phyloP scores from a whole-genome alignment of 2,888 invertebrate species.

The Chydorus sphaericus region DNA sequence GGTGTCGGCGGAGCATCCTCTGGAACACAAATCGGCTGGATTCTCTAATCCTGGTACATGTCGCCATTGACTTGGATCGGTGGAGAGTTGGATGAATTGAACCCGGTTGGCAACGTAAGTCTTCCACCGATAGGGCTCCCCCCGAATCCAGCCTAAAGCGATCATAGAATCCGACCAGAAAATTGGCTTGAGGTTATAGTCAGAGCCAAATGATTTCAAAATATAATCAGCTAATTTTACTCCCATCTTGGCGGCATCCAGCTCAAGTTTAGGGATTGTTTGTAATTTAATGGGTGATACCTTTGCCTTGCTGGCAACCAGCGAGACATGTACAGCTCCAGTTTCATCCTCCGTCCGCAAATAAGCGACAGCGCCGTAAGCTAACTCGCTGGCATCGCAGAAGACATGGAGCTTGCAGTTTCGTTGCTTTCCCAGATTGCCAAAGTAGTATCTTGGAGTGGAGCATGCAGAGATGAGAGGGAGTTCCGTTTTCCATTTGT shows the following conservation, averaged over 20 bases:
- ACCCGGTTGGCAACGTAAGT: neutral
- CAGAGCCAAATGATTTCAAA: too few relatives aligned
- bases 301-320: neutral
- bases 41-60: neutral
- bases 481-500: neutral
- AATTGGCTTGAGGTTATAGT: too few relatives aligned
- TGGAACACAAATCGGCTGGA: constrained; percentile 1
- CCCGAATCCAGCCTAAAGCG: constrained; percentile 1
- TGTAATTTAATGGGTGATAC: neutral
- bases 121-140: neutral
- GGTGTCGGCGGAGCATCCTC: neutral
- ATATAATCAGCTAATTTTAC: too few relatives aligned
- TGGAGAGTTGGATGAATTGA: neutral
- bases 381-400: neutral
- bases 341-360: neutral
- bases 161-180: constrained; percentile 8
- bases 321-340: too few relatives aligned
- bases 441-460: neutral
- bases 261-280: constrained; percentile 1
- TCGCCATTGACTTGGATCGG: neutral
- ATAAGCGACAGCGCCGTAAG: constrained; percentile 1
- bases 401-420: constrained; percentile 5
- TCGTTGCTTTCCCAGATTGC: neutral
- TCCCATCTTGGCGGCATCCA: neutral
- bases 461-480: neutral